Percentiles rank a stretch among this genome's conserved stretches.
Conservation (phyloP, 2,888 invertebrate genomes). For the Sicus ferrugineus region DNA sequence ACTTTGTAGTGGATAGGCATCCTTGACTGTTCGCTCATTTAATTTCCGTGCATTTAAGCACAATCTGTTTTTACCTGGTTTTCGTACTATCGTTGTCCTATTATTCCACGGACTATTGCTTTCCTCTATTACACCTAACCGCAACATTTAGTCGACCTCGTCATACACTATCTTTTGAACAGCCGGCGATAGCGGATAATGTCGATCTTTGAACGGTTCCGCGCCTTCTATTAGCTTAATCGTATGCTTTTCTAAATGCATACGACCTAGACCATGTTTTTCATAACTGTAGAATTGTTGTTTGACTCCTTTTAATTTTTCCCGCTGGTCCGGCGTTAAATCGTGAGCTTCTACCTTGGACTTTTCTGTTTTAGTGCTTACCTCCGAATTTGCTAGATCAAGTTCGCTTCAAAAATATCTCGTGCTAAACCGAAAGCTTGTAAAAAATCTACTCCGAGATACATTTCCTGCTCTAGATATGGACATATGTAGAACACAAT, state of each 20-base stretch:
- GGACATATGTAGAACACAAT: not conserved
- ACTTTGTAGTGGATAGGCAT: no score
- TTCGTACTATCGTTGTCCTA: no score
- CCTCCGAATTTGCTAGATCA: not conserved
- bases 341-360: not conserved
- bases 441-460: not conserved
- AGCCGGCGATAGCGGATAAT: not conserved
- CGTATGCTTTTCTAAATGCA: not conserved
- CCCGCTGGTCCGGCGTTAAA: not conserved
- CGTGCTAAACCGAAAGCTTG: not conserved
- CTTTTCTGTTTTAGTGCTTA: not conserved
- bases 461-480: not conserved
- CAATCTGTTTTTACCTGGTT: no score
- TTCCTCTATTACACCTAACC: not conserved
- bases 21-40: no score
- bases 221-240: not conserved
- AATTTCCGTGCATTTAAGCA: no score
- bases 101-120: conserved; percentile 7
- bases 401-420: not conserved
- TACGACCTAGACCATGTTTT: not conserved
- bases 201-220: not conserved
- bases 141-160: not conserved
- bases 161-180: not conserved
- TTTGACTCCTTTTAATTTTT: not conserved
- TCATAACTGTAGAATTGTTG: not conserved